Conservation (phyloP, 2,888 invertebrate genomes). For the Zeuzera pyrina region DNA sequence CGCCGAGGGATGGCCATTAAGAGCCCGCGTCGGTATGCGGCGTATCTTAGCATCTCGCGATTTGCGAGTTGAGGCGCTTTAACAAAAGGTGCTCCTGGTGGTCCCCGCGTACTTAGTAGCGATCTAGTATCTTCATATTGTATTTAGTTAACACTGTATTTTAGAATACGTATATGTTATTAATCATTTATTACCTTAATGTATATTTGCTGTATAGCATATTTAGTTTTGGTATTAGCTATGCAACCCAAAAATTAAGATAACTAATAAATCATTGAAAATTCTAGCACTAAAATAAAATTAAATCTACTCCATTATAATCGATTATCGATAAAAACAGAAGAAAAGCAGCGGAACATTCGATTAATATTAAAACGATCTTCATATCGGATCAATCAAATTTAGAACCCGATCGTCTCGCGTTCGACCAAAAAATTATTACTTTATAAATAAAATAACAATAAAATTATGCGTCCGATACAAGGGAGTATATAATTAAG, state of each 20-base stretch:
- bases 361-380: constrained; percentile 69
- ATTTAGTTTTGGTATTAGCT: too few relatives aligned
- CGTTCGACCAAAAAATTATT: constrained; percentile 66
- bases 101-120: constrained; percentile 43
- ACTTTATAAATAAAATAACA: constrained; percentile 74
- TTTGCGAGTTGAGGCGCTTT: constrained; percentile 55
- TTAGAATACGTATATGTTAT: too few relatives aligned
- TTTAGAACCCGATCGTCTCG: constrained; percentile 68
- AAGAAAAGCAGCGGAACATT: constrained; percentile 58
- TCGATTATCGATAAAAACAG: constrained; percentile 56
- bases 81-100: constrained; percentile 65
- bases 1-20: constrained; percentile 60
- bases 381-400: constrained; percentile 73
- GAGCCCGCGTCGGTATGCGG: constrained; percentile 55
- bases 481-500: constrained; percentile 72
- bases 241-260: too few relatives aligned
- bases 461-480: constrained; percentile 66
- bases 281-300: constrained; percentile 37
- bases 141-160: constrained; percentile 33
- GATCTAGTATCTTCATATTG: constrained; percentile 41
- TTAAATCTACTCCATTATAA: constrained; percentile 46
- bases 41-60: constrained; percentile 65
- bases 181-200: too few relatives aligned
- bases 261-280: constrained; percentile 41
- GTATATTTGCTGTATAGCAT: too few relatives aligned